These are phyloP conservation scores for Cerastis leucographa DNA, from an alignment of 2,888 invertebrate species.

Conservation along the genomic window DNA sequence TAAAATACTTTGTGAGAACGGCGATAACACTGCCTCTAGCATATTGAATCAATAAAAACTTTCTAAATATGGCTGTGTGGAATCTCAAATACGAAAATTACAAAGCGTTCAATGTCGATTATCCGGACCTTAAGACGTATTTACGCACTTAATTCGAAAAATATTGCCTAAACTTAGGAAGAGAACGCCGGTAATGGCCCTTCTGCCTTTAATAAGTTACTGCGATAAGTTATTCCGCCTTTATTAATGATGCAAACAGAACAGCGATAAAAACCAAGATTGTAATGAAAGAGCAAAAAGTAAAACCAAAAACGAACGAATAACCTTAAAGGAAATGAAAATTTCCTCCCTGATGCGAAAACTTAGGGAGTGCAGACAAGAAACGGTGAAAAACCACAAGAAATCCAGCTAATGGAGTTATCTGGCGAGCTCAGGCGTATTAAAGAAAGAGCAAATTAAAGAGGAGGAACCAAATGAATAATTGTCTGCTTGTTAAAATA, in stretches of 20 bases:
- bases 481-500: constrained; percentile 60
- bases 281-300: constrained; percentile 69
- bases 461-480: constrained; percentile 61
- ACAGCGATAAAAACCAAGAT: constrained; percentile 69
- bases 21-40: constrained; percentile 35
- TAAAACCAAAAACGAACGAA: constrained; percentile 66
- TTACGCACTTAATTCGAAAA: constrained; percentile 50
- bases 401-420: constrained; percentile 75
- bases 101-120: constrained; percentile 20
- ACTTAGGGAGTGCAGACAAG: constrained; percentile 70
- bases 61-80: constrained; percentile 58
- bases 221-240: constrained; percentile 69
- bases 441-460: constrained; percentile 71
- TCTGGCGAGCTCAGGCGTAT: constrained; percentile 70
- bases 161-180: constrained; percentile 39
- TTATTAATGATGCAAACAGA: constrained; percentile 75
- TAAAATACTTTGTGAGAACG: constrained; percentile 63
- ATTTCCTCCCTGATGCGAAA: constrained; percentile 78
- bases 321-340: constrained; percentile 75
- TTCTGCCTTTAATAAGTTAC: constrained; percentile 70
- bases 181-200: constrained; percentile 68
- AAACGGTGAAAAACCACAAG: constrained; percentile 75
- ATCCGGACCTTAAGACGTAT: constrained; percentile 16
- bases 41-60: constrained; percentile 64
- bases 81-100: constrained; percentile 51